These are phyloP conservation scores for Siniperca chuatsi DNA, from an alignment of 2,113 vertebrate genomes.

Conservation along the genomic window DNA sequence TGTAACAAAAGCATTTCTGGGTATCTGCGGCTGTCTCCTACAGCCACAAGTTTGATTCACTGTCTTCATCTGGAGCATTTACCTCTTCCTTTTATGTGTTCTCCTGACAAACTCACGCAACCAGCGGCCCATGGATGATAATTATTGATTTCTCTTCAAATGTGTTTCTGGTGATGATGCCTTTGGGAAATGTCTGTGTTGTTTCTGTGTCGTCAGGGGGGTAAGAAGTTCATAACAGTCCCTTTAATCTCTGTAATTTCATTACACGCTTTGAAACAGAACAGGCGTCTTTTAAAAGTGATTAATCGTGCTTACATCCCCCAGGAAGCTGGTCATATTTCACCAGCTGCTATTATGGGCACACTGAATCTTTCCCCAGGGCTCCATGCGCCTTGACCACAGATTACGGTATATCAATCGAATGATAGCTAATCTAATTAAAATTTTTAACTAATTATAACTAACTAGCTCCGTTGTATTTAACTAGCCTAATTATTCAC, in stretches of 20 bases:
- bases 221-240: slow-evolving; percentile 56
- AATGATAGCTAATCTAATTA: slow-evolving; percentile 11
- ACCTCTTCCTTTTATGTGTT: background rate
- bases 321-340: slow-evolving; percentile 46
- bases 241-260: slow-evolving; percentile 58
- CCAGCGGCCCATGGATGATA: slow-evolving; percentile 16
- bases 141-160: slow-evolving; percentile 64
- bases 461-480: no score
- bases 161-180: slow-evolving; percentile 21
- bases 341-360: slow-evolving; percentile 40
- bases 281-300: slow-evolving; percentile 37
- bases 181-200: slow-evolving; percentile 47
- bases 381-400: slow-evolving; percentile 26
- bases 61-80: slow-evolving; percentile 39
- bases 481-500: background rate
- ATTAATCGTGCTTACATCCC: slow-evolving; percentile 16
- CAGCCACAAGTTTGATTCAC: slow-evolving; percentile 33
- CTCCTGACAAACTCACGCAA: slow-evolving; percentile 33
- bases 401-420: background rate
- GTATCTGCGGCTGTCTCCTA: slow-evolving; percentile 6
- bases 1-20: background rate
- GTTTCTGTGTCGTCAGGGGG: slow-evolving; percentile 26
- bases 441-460: no score
- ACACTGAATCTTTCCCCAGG: slow-evolving; percentile 25
- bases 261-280: slow-evolving; percentile 60